Base-by-base conservation (phyloP, 2,113 vertebrate species). In the Scytalopus superciliaris region DNA sequence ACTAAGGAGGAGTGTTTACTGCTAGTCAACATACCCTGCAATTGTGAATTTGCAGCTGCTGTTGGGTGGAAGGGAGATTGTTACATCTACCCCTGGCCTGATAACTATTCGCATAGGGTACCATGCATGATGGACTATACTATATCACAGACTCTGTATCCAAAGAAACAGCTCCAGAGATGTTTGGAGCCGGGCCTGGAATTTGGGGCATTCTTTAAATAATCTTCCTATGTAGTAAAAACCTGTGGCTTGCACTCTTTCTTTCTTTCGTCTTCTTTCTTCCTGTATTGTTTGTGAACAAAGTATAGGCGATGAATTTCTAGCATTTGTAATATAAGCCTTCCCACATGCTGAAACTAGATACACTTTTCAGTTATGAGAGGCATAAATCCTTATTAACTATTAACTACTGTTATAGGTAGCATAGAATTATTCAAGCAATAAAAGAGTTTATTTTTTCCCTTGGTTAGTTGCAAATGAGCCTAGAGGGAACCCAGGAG, bases 401-500 rank as follows among this genome's bases (percentile, higher is more conserved):
- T 95, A 82, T 96, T 96, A 96, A 91, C 89, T 94, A 85, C 67
- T 27, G 62, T 87, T 96, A 87, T 64, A 92, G 59, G 85, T 57
- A 79, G 42, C 79, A 87, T 56, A 85, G 88, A 95, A 96, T 97
- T 92, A 90, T 89, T 88, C 87, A 78, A 90, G 91, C 73, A 92
- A 94, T 84, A 96, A 95, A 85, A 80, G 81, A 95, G 91, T 91
- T 89, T 91, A 92, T 93, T 96, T 97, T 93, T 93, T 94, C 92
- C 87, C 72, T 93, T 8, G 3, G 81, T 90, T 96, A 91, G 67
- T 81, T 92, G 78, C 78, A 96, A 97, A 97, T 87, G 88, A 96
- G 83, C 96, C 98, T 97, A 90, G 69, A 63, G 97, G 97, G 97
- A 97, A 62, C 73, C 79, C 47, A 89, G 84, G 69, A 97, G 94